Base-by-base conservation (phyloP, 1,140 invertebrate species). In the Panulirus ornatus region DNA sequence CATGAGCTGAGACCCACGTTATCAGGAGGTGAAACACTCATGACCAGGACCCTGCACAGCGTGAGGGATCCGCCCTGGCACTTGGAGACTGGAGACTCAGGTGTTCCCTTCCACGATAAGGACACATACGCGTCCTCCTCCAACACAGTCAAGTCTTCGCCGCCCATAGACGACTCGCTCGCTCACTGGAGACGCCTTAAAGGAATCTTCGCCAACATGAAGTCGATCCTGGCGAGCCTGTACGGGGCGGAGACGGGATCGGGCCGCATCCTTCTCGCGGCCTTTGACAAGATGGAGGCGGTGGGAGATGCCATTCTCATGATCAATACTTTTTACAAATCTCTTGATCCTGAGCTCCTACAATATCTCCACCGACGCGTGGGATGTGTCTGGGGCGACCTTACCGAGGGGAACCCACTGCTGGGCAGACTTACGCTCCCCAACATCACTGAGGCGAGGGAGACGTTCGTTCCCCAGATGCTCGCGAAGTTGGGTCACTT, bases 191-290 rank as follows among this genome's bases (percentile, higher is more conserved):
- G n/a, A 27, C 78, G 78, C n/a, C 27, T 81, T 19, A 81, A 81
- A 30, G 44, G 78, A 42, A 54, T 81, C 78, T 34, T 81, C 27
- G 14, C 78, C 14, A 81, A 81, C 78, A 81, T 81, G 78, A 54
- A 34, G 27, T 81, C 78, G 22, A 81, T 81, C 14, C 78, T 81
- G 19, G 30, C 27, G 27, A 81, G 54, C n/a, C 42, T 81, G 0
- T 54, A 81, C 30, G 78, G 54, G 27, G 78, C 27, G n/a, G 78
- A 54, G n/a, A 47, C 27, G 14, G 51, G 14, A 19, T 54, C 78
- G n/a, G 78, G 42, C 19, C 78, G 54, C 30, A 44, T 81, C 14
- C 78, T 44, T 54, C 16, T 81, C 0, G 2, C 22, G 9, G 47
- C 34, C 2, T 1, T 81, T 16, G 27, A 27, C 27, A 51, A 81